These are phyloP conservation scores for Monopterus albus DNA, from an alignment of 2,113 vertebrate species.

Conservation along the genomic window DNA sequence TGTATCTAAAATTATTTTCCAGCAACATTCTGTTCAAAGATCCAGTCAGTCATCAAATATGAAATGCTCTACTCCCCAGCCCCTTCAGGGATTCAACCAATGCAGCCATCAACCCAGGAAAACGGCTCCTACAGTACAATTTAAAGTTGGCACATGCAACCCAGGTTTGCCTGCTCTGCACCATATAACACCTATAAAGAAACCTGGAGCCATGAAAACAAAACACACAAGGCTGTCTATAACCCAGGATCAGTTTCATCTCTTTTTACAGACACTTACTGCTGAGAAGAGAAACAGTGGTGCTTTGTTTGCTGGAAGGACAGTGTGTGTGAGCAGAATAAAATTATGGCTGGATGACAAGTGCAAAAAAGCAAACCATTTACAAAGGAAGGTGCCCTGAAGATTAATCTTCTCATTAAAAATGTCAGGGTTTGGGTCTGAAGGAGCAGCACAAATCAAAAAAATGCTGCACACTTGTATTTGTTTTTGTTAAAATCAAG, in stretches of 20 bases:
- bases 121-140: not conserved
- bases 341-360: conserved; percentile 25
- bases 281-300: conserved; percentile 50
- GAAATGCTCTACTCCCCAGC: too few relatives aligned
- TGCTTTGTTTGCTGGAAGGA: conserved; percentile 24
- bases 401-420: conserved; percentile 43
- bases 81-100: not conserved
- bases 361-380: conserved; percentile 20
- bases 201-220: too few relatives aligned
- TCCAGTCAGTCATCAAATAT: too few relatives aligned
- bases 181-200: conserved; percentile 4
- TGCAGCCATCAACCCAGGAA: not conserved
- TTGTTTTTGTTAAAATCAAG: conserved; percentile 18
- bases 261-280: conserved; percentile 41
- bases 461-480: conserved; percentile 28
- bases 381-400: conserved; percentile 14
- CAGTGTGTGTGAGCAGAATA: conserved; percentile 50
- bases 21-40: too few relatives aligned
- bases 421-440: conserved; percentile 24
- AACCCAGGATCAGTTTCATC: conserved; percentile 50
- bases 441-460: conserved; percentile 39
- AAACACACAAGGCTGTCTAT: conserved; percentile 25
- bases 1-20: too few relatives aligned
- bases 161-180: not conserved
- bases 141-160: not conserved